These are phyloP conservation scores for Zelleria hepariella DNA, from an alignment of 2,888 invertebrate genomes.

Conservation along the genomic window DNA sequence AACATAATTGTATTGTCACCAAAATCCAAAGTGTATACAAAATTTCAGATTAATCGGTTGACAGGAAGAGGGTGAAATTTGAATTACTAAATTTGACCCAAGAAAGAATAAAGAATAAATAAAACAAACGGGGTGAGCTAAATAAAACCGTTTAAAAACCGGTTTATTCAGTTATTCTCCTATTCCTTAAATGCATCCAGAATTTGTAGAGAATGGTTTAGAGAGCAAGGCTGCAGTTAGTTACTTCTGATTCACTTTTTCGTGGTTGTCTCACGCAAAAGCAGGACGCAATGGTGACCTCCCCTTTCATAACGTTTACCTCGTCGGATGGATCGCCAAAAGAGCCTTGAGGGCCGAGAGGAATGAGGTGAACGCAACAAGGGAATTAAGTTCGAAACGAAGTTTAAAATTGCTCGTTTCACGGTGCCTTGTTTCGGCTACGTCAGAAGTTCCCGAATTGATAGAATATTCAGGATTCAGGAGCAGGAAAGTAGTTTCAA, in stretches of 20 bases:
- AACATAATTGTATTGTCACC: too few species aligned
- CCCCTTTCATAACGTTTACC: neutral
- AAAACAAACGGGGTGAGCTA: too few species aligned
- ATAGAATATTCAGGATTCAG: neutral
- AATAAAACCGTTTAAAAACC: too few species aligned
- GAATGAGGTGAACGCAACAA: neutral
- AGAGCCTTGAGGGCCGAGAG: neutral
- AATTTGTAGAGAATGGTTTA: too few species aligned
- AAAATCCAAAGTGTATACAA: too few species aligned
- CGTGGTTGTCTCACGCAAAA: neutral
- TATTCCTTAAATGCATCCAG: too few species aligned
- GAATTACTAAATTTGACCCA: too few species aligned
- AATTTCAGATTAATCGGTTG: too few species aligned
- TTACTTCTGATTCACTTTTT: neutral
- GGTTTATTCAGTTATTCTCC: too few species aligned
- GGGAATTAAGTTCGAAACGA: neutral
- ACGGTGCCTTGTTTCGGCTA: neutral
- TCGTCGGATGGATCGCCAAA: neutral
- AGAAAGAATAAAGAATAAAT: too few species aligned
- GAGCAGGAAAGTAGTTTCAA: neutral
- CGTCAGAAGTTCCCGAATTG: neutral
- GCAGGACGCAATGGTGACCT: neutral
- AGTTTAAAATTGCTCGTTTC: neutral
- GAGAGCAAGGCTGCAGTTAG: too few species aligned
- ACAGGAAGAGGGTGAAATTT: too few species aligned